Conservation (phyloP, 1,140 invertebrate genomes). For the Subanguina moxae region DNA sequence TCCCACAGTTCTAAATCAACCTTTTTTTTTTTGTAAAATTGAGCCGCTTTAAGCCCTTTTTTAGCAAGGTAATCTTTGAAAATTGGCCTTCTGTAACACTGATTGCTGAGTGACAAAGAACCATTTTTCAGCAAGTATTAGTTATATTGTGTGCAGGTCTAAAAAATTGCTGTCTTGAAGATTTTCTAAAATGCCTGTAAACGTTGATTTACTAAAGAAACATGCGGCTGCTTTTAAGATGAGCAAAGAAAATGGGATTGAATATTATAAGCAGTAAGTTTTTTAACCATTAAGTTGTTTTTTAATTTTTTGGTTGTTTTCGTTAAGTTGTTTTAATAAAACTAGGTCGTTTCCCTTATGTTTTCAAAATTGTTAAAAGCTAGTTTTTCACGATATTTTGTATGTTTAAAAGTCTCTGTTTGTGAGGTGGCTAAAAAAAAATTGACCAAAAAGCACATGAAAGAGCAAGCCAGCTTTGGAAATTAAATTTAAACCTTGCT, state of each 20-base stretch:
- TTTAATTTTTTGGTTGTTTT: not conserved
- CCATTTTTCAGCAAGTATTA: not conserved
- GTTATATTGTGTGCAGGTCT: not conserved
- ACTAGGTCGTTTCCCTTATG: not conserved
- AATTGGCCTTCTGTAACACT: not conserved
- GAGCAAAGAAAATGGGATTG: constrained; percentile 43
- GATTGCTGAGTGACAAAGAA: not conserved
- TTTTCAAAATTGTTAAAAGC: too few relatives aligned
- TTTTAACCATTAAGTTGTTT: not conserved
- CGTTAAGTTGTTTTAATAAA: too few relatives aligned
- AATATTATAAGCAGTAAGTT: constrained; percentile 52
- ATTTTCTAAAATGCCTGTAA: constrained; percentile 26
- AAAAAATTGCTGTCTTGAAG: not conserved
- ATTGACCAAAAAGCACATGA: too few relatives aligned
- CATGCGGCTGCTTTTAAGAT: constrained; percentile 45
- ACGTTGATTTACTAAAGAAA: constrained; percentile 38
- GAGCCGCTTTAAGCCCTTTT: not conserved
- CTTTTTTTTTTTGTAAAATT: too few relatives aligned
- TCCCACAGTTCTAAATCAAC: too few relatives aligned
- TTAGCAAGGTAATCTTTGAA: not conserved
- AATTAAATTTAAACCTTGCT: too few relatives aligned
- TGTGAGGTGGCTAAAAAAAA: too few relatives aligned
- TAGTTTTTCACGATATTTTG: too few relatives aligned
- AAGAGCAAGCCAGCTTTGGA: too few relatives aligned
- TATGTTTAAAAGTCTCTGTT: too few relatives aligned